Evolutionary conservation across 2,888 invertebrate genomes (phyloP).

Genomic region (Apodemia zela): DNA sequence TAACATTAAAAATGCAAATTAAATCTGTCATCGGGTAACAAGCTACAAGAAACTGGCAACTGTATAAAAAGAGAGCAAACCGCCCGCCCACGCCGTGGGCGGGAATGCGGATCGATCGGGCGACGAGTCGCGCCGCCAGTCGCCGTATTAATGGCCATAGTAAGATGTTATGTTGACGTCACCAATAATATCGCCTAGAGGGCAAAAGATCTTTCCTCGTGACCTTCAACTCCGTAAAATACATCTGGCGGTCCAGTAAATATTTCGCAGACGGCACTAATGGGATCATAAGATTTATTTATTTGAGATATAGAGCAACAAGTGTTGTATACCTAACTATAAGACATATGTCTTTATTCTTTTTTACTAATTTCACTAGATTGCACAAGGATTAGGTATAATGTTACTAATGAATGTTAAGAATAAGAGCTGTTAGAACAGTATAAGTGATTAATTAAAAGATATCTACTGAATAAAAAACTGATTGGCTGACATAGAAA

Average conservation of each 20-base stretch:
- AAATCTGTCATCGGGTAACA: neutral
- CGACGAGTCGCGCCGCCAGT: conserved; percentile 24
- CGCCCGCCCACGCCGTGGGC: conserved; percentile 26
- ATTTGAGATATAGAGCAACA: neutral
- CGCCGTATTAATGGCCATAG: conserved; percentile 8
- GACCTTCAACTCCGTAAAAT: conserved; percentile 27
- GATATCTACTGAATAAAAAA: too few relatives aligned
- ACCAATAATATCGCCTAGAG: conserved; percentile 20
- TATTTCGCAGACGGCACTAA: neutral
- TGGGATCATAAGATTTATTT: conserved; percentile 2
- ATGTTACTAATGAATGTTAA: neutral
- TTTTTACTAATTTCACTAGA: neutral
- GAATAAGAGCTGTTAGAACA: neutral
- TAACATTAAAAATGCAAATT: neutral
- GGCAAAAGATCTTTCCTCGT: conserved; percentile 19
- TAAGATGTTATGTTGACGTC: conserved; percentile 21
- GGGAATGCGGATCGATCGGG: conserved; percentile 24
- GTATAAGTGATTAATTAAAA: too few relatives aligned
- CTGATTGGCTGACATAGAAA: too few relatives aligned
- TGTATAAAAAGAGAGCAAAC: conserved; percentile 1
- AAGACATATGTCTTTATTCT: neutral
- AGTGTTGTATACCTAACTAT: neutral
- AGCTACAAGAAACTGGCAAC: neutral
- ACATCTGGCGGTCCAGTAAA: conserved; percentile 16
- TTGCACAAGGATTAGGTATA: neutral